These are phyloP conservation scores for Chaenogobius annularis DNA, from an alignment of 2,113 vertebrate genomes.

Conservation along the genomic window DNA sequence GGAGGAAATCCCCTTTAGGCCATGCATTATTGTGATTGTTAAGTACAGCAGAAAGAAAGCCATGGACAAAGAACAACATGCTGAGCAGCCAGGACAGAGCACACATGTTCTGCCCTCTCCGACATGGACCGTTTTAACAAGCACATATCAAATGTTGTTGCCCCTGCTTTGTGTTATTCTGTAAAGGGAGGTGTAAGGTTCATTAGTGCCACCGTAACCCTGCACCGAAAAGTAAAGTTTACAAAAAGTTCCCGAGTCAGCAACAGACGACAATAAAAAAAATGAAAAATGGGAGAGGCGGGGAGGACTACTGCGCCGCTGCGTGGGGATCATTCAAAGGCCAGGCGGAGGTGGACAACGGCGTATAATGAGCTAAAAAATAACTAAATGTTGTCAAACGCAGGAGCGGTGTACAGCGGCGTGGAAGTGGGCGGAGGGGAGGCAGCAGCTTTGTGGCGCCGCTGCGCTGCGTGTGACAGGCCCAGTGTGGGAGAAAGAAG, in stretches of 20 bases:
- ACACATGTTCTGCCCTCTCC: not conserved
- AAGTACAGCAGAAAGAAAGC: conserved; percentile 6
- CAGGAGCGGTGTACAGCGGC: conserved; percentile 12
- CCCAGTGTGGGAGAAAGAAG: conserved; percentile 55
- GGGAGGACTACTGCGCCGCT: not conserved
- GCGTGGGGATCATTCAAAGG: not conserved
- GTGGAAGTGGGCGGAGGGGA: conserved; percentile 42
- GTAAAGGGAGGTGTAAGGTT: not conserved
- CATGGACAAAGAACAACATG: conserved; percentile 10
- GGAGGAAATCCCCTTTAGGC: conserved; percentile 20
- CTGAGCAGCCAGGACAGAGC: conserved; percentile 17
- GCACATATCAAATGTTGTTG: not conserved
- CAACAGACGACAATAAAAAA: not conserved
- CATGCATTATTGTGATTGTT: conserved; percentile 14
- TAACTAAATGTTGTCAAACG: conserved; percentile 11
- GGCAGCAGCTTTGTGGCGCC: conserved; percentile 42
- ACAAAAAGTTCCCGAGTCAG: not conserved
- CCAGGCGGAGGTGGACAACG: conserved; percentile 8
- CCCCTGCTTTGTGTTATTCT: not conserved
- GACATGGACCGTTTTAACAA: not conserved
- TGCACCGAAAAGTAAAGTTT: conserved; percentile 3
- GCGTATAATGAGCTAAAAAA: conserved; percentile 16
- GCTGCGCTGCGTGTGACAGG: conserved; percentile 39
- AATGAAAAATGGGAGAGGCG: not conserved
- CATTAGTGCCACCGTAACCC: not conserved